A percentile compares a stretch with the other conserved stretches of the same genome.
phyloP scores from a whole-genome alignment of 2,113 vertebrate genomes.

The Sinocyclocheilus anshuiensis region DNA sequence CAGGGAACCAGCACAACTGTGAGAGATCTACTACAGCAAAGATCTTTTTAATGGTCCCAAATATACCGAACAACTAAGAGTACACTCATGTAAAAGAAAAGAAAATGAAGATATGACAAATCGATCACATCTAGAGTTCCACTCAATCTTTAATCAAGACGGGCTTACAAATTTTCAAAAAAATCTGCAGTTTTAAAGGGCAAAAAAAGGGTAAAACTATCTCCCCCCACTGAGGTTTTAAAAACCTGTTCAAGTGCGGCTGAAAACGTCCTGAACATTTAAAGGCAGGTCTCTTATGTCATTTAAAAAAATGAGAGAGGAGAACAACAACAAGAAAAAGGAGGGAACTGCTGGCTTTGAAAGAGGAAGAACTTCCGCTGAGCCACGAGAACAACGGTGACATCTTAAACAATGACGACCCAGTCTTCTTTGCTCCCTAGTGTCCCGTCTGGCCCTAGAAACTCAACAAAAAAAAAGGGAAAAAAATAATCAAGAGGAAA shows the following conservation, averaged over 20 bases:
- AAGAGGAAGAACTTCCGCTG: slow-evolving; percentile 84
- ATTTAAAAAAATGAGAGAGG: slow-evolving; percentile 73
- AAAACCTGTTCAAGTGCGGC: slow-evolving; percentile 96
- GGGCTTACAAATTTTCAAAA: slow-evolving; percentile 89
- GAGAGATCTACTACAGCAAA: slow-evolving; percentile 93
- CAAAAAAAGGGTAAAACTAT: slow-evolving; percentile 86
- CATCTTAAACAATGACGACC: slow-evolving; percentile 77
- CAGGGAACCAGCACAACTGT: slow-evolving; percentile 84
- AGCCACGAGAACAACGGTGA: slow-evolving; percentile 73
- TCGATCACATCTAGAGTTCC: slow-evolving; percentile 99
- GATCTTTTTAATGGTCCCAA: slow-evolving; percentile 99
- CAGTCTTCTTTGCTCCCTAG: slow-evolving; percentile 73
- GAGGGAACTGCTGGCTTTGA: slow-evolving; percentile 98
- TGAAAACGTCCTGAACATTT: slow-evolving; percentile 97
- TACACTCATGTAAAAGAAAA: slow-evolving; percentile 89
- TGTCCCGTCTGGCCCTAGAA: slow-evolving; percentile 83
- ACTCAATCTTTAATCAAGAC: slow-evolving; percentile 99
- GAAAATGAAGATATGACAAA: slow-evolving; percentile 92
- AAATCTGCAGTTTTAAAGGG: slow-evolving; percentile 99
- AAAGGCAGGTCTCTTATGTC: slow-evolving; percentile 94
- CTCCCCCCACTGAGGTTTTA: slow-evolving; percentile 90
- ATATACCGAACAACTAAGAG: slow-evolving; percentile 97
- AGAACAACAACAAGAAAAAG: slow-evolving; percentile 61
- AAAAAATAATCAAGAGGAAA: slow-evolving; percentile 47
- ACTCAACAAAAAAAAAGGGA: slow-evolving; percentile 67